These are phyloP conservation scores for Macrochelys suwanniensis DNA, from an alignment of 2,797 vertebrate genomes.

Conservation along the genomic window DNA sequence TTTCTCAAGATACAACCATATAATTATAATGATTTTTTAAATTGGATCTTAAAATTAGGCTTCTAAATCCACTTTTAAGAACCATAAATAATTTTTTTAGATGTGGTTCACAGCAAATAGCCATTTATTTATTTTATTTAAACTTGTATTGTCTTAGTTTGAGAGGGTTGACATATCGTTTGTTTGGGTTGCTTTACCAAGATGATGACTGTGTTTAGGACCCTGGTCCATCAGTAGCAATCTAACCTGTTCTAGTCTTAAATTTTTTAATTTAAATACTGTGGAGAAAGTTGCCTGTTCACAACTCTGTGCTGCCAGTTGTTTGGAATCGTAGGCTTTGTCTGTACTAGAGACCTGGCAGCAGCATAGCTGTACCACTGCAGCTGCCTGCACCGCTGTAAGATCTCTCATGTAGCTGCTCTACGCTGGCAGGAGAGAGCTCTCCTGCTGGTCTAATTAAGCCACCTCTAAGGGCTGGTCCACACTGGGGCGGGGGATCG, in stretches of 20 bases:
- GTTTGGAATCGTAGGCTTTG: slow-evolving; percentile 28
- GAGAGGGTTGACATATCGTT: neutral
- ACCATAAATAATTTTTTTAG: slow-evolving; percentile 24
- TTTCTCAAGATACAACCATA: neutral
- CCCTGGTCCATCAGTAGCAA: neutral
- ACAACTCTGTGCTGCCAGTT: slow-evolving; percentile 16
- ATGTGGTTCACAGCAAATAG: neutral
- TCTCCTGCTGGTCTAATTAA: no score
- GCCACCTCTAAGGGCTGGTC: no score
- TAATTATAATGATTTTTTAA: neutral
- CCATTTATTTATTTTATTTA: neutral
- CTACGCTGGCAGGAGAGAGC: no score
- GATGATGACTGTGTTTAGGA: neutral
- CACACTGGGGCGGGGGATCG: no score
- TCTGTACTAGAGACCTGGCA: no score
- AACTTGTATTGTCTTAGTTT: neutral
- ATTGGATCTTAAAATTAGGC: neutral
- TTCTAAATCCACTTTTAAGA: neutral
- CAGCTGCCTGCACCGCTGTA: no score
- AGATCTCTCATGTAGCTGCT: no score
- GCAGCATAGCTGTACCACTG: no score
- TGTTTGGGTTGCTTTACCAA: neutral
- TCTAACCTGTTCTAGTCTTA: neutral
- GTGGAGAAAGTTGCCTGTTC: neutral
- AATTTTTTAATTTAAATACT: slow-evolving; percentile 46